Evolutionary conservation across 2,797 vertebrate genomes (phyloP).

Genomic region (Hyperoplus lanceolatus): DNA sequence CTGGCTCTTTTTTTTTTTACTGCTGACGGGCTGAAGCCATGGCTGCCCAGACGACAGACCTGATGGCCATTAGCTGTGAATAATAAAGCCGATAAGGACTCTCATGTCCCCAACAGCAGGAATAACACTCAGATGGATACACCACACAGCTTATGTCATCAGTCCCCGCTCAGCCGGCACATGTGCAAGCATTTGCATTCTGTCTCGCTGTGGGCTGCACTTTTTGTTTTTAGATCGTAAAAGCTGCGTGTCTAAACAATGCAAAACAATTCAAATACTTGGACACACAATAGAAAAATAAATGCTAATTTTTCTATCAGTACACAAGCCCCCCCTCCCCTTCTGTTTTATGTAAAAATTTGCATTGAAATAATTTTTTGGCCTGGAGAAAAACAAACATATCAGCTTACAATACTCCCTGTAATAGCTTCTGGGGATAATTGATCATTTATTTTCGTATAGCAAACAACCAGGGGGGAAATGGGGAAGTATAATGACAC

Average conservation of each 20-base stretch:
- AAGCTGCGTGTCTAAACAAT: conserved; percentile 55
- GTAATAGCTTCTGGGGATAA: conserved; percentile 54
- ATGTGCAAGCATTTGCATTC: conserved; percentile 66
- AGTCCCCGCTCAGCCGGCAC: conserved; percentile 45
- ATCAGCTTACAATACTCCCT: conserved; percentile 44
- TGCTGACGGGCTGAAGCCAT: conserved; percentile 67
- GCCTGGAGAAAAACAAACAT: conserved; percentile 11
- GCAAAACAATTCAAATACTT: conserved; percentile 52
- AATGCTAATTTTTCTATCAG: conserved; percentile 60
- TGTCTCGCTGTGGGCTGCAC: conserved; percentile 55
- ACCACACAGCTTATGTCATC: conserved; percentile 64
- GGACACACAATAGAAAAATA: conserved; percentile 35
- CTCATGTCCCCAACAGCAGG: conserved; percentile 54
- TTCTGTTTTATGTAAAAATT: conserved; percentile 52
- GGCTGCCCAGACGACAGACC: conserved; percentile 58
- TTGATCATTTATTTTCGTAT: conserved; percentile 59
- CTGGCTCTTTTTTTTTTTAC: conserved; percentile 54
- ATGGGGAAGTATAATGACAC: conserved; percentile 64
- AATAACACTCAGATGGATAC: conserved; percentile 56
- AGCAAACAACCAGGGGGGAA: conserved; percentile 41
- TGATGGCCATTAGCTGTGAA: conserved; percentile 74
- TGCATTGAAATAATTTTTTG: conserved; percentile 64
- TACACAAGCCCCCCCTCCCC: background rate
- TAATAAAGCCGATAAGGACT: conserved; percentile 73
- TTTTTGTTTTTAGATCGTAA: conserved; percentile 55